A percentile compares a stretch with the other conserved stretches of the same genome.
Evolutionary conservation across 2,888 invertebrate genomes (phyloP).

Genomic region (Phalangium opilio): DNA sequence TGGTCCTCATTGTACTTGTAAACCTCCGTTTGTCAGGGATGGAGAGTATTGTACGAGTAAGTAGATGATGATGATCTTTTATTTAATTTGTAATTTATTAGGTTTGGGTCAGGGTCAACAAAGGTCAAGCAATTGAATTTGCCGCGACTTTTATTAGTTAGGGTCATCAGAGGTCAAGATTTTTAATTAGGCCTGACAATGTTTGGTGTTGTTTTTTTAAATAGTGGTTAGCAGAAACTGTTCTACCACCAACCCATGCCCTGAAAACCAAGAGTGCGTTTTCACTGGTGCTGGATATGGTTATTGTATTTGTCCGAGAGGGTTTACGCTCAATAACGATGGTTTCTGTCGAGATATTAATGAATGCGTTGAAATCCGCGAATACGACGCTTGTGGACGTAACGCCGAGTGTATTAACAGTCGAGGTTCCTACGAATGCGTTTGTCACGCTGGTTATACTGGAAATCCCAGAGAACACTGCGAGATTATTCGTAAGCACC

Average conservation of each 20-base stretch:
- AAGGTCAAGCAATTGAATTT: too few species aligned
- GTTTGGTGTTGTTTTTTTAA: neutral
- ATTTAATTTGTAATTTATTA: neutral
- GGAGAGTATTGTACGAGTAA: constrained; percentile 23
- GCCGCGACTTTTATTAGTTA: too few species aligned
- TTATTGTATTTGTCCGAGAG: constrained; percentile 82
- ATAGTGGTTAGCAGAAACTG: constrained; percentile 21
- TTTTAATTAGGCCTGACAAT: too few species aligned
- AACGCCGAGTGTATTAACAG: constrained; percentile 76
- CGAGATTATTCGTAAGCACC: constrained; percentile 14
- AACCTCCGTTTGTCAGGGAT: constrained; percentile 22
- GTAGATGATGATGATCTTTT: constrained; percentile 11
- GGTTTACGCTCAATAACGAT: constrained; percentile 38
- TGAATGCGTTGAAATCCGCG: constrained; percentile 73
- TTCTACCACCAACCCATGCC: constrained; percentile 49
- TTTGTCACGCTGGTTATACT: constrained; percentile 53
- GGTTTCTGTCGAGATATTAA: constrained; percentile 42
- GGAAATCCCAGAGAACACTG: constrained; percentile 24
- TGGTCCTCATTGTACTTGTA: constrained; percentile 21
- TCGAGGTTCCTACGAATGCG: constrained; percentile 68
- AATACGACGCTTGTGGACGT: constrained; percentile 75
- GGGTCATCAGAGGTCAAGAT: too few species aligned
- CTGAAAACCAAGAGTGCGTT: constrained; percentile 70
- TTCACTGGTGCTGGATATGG: constrained; percentile 76
- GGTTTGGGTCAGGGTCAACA: too few species aligned